Conservation (phyloP, 2,113 vertebrate genomes). For the Thryonomys swinderianus region DNA sequence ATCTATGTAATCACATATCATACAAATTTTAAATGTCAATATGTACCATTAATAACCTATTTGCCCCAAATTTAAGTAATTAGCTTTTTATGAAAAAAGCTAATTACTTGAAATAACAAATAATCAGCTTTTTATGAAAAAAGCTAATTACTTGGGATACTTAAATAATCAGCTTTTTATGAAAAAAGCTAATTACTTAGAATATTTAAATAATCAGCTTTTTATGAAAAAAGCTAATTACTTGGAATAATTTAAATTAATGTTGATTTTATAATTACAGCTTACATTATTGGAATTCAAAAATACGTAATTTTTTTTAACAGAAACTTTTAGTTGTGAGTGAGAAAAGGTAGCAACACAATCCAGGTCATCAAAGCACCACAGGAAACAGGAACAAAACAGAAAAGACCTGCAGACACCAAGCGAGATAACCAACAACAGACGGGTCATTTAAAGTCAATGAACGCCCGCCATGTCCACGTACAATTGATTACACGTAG, state of each 20-base stretch:
- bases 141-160: conserved; percentile 35
- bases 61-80: conserved; percentile 66
- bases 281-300: conserved; percentile 62
- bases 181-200: conserved; percentile 60
- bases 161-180: conserved; percentile 66
- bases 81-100: conserved; percentile 56
- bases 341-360: conserved; percentile 1
- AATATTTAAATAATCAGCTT: conserved; percentile 62
- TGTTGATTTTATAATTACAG: conserved; percentile 70
- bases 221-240: conserved; percentile 62
- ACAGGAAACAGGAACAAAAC: background rate
- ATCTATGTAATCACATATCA: conserved; percentile 46
- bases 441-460: conserved; percentile 50
- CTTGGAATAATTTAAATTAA: conserved; percentile 58
- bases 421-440: background rate
- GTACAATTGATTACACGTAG: conserved; percentile 29
- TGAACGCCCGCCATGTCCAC: conserved; percentile 33
- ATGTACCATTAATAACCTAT: conserved; percentile 35
- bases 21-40: conserved; percentile 53
- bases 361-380: conserved; percentile 32
- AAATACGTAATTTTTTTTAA: conserved; percentile 21
- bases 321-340: conserved; percentile 9
- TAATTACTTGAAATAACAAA: conserved; percentile 52
- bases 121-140: conserved; percentile 65
- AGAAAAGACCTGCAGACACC: conserved; percentile 22